phyloP scores from a whole-genome alignment of 2,113 vertebrate genomes.

The Passer domesticus region DNA sequence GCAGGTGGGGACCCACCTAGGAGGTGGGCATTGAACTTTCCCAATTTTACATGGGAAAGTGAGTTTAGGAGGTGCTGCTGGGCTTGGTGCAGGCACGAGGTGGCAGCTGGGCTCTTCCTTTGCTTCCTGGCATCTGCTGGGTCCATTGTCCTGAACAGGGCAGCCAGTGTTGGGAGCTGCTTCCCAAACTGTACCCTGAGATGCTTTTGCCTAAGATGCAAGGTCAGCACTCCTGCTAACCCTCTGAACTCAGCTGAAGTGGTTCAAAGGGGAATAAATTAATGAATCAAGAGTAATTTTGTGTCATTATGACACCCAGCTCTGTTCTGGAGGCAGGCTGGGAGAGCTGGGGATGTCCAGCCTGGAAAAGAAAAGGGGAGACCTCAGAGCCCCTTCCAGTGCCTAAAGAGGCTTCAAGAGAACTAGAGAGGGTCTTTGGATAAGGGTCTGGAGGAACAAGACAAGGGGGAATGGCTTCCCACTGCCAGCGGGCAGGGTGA shows the following conservation, averaged over 20 bases:
- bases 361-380: background rate
- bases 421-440: background rate
- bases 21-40: rapidly evolving
- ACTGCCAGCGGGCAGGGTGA: background rate
- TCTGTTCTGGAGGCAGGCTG: background rate
- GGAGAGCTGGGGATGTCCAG: background rate
- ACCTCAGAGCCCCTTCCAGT: background rate
- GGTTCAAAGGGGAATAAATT: background rate
- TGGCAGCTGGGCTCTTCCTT: background rate
- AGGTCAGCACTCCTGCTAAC: background rate
- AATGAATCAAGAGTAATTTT: background rate
- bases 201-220: background rate
- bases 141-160: background rate
- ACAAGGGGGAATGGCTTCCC: background rate
- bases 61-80: background rate
- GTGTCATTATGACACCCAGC: background rate
- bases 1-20: background rate
- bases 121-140: rapidly evolving
- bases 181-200: background rate
- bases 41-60: rapidly evolving
- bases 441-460: background rate
- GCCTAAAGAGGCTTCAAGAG: background rate
- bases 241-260: background rate
- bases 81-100: background rate
- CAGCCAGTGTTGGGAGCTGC: background rate